Conservation (phyloP, 2,797 vertebrate species). For the Glyptemys insculpta region DNA sequence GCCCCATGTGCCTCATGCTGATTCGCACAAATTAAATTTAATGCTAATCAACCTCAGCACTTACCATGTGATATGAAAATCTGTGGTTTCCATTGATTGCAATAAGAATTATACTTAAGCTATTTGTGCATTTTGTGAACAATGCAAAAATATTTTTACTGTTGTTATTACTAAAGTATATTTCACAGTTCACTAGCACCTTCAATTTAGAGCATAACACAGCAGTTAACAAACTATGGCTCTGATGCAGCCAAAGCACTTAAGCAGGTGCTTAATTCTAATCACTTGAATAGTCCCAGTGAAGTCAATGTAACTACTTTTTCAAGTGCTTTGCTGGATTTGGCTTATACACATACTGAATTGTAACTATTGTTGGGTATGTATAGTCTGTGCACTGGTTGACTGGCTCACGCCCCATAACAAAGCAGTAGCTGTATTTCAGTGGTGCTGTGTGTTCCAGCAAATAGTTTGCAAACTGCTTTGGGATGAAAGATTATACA, state of each 20-base stretch:
- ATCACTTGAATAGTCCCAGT: background rate
- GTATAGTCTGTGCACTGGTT: no score
- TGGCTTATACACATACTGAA: background rate
- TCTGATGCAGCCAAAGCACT: background rate
- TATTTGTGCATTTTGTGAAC: background rate
- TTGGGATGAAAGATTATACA: background rate
- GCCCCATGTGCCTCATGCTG: background rate
- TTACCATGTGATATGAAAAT: slow-evolving; percentile 62
- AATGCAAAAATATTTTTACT: background rate
- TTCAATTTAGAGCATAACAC: background rate
- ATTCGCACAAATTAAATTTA: slow-evolving; percentile 61
- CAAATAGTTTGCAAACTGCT: background rate
- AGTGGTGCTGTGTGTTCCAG: background rate
- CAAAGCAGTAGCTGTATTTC: background rate
- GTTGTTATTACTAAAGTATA: background rate
- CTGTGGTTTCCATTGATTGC: slow-evolving; percentile 68
- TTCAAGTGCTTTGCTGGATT: background rate
- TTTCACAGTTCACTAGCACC: background rate
- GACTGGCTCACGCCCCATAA: no score
- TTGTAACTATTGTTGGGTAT: background rate
- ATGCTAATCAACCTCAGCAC: slow-evolving; percentile 55
- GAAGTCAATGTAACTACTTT: background rate
- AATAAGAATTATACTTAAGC: slow-evolving; percentile 5
- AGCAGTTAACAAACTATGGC: background rate
- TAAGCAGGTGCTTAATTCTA: background rate